Evolutionary conservation across 2,888 invertebrate genomes (phyloP).

Genomic region (Eilema depressum): DNA sequence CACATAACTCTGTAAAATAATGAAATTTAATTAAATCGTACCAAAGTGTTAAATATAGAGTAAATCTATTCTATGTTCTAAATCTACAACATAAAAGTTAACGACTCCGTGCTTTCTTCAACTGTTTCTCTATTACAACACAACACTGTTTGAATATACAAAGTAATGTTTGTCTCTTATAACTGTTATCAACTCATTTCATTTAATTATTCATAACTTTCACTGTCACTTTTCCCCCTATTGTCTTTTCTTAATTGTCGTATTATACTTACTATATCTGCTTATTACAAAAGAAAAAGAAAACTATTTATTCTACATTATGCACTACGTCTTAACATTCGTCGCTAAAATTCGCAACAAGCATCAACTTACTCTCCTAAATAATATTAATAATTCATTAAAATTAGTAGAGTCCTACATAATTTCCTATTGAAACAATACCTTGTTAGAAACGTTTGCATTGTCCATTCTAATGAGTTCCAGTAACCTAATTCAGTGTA

Average conservation of each 20-base stretch:
- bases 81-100: neutral
- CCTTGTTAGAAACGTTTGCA: conserved; percentile 27
- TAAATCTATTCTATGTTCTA: too few species aligned
- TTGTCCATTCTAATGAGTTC: conserved; percentile 49
- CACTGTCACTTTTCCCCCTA: conserved; percentile 12
- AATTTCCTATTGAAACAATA: conserved; percentile 33
- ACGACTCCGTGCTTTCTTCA: neutral
- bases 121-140: neutral
- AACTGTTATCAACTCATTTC: neutral
- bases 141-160: neutral
- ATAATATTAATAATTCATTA: neutral
- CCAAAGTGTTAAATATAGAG: too few species aligned
- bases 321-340: neutral
- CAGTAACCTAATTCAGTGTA: conserved; percentile 52
- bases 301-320: neutral
- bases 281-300: conserved; percentile 2
- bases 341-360: neutral
- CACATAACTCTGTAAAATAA: neutral
- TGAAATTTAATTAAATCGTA: too few species aligned
- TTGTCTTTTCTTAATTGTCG: neutral
- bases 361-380: neutral
- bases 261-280: neutral
- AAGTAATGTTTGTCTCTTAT: neutral
- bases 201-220: conserved; percentile 8
- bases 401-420: conserved; percentile 4